A percentile compares a stretch with the other conserved stretches of the same genome.
phyloP scores from a whole-genome alignment of 2,888 invertebrate species.

The Neoaliturus tenellus region DNA sequence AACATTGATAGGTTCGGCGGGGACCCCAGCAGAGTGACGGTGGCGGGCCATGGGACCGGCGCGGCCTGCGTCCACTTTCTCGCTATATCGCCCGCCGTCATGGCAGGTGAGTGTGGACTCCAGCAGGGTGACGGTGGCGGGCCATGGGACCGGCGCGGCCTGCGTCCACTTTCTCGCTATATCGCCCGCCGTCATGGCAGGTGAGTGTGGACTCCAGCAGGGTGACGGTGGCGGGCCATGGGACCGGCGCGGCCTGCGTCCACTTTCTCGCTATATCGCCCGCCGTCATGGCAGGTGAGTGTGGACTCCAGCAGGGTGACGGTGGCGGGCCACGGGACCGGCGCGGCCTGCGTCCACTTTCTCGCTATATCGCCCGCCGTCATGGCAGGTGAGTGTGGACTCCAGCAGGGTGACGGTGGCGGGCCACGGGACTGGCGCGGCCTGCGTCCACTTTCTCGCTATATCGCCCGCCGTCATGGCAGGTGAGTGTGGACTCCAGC shows the following conservation, averaged over 20 bases:
- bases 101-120: conserved; percentile 92
- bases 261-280: conserved; percentile 98
- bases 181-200: conserved; percentile 94
- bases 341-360: conserved; percentile 98
- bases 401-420: conserved; percentile 94
- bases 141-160: conserved; percentile 98
- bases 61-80: conserved; percentile 98
- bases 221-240: conserved; percentile 97
- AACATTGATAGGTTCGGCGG: conserved; percentile 97
- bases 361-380: conserved; percentile 98
- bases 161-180: conserved; percentile 98
- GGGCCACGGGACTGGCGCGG: conserved; percentile 98
- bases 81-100: conserved; percentile 97
- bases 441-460: conserved; percentile 98
- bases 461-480: conserved; percentile 95
- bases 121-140: conserved; percentile 93
- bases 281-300: conserved; percentile 87
- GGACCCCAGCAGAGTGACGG: conserved; percentile 93
- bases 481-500: conserved; percentile 96
- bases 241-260: conserved; percentile 97
- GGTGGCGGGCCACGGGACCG: conserved; percentile 73
- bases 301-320: neutral
- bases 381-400: conserved; percentile 95
- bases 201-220: conserved; percentile 88
- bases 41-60: conserved; percentile 97